A percentile compares a stretch with the other conserved stretches of the same genome.
phyloP scores from a whole-genome alignment of 2,797 vertebrate genomes.

The Micromesistius poutassou region DNA sequence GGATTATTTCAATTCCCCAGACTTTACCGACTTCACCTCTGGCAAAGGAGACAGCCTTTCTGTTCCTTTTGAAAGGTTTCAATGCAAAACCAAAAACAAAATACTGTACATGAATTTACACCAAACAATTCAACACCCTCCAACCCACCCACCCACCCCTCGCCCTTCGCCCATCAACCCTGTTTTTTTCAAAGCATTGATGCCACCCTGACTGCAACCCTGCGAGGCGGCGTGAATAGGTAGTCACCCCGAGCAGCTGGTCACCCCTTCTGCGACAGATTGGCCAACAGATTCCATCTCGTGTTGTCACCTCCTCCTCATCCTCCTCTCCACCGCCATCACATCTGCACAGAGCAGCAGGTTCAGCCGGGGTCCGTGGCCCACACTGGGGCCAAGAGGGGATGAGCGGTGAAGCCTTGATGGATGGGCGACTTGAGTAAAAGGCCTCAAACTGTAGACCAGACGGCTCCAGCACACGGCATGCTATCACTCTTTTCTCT shows the following conservation, averaged over 20 bases:
- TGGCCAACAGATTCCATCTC: slow-evolving; percentile 35
- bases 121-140: background rate
- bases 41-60: background rate
- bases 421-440: background rate
- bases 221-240: background rate
- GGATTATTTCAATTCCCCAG: background rate
- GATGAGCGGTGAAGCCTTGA: background rate
- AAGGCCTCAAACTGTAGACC: background rate
- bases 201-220: background rate
- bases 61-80: background rate
- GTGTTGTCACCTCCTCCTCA: slow-evolving; percentile 14
- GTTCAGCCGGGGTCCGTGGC: slow-evolving; percentile 2
- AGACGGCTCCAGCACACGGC: background rate
- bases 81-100: background rate
- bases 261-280: slow-evolving; percentile 35
- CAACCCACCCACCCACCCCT: background rate
- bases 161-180: too few species aligned
- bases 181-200: background rate
- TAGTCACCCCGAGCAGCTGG: slow-evolving; percentile 13
- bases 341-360: slow-evolving; percentile 1
- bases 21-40: background rate
- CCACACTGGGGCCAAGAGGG: background rate
- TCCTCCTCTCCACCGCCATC: slow-evolving; percentile 12
- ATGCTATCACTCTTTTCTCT: background rate
- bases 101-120: background rate